Base-by-base conservation (phyloP, 2,113 vertebrate genomes). In the Lamprotornis superbus region DNA sequence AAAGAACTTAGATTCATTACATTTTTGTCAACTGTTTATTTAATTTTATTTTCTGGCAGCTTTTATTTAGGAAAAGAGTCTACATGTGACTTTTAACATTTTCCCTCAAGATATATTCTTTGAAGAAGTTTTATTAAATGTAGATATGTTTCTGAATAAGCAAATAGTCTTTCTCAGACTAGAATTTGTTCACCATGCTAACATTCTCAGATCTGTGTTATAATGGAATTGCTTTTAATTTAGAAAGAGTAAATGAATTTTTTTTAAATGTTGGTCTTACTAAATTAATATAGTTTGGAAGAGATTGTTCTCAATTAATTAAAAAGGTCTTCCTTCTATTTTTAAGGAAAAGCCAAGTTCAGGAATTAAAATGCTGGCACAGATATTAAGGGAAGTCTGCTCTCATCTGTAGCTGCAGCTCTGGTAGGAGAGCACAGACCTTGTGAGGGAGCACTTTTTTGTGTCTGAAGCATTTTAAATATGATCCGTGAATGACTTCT, bases 391-490 rank as follows among this genome's bases (percentile, higher is more conserved):
- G 9, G 12, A 88, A 53, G 4, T 46, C 40, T 89, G 11, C 23
- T 93, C 74, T 76, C 17, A 55, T 17, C 21, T 27, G 4, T 19
- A 75, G 49, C 31, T 85, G 61, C 9, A 82, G 30, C 33, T 71
- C 31, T 25, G 37, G 19, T 37, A 56, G 59, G 7, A 28, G 17
- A 83, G 30, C 50, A 76, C 15, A 83, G 25, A 30, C 24, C 69
- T 89, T 79, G 55, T 55, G 59, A 95, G 33, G 59, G 28, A 93
- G 64, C 35, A 68, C 18, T 89, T 96, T 88, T 87, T 14, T 76
- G 74, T 68, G 83, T 94, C 88, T 55, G n/a, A 94, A 97, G 73
- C 78, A 95, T 96, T 97, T 97, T 97, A 95, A 97, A 95, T 89
- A 68, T 67, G 79, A 94, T 94, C 94, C 64, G 3, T 94, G 86